These are phyloP conservation scores for Grammomys surdaster DNA, from an alignment of 2,113 vertebrate genomes.

Conservation along the genomic window DNA sequence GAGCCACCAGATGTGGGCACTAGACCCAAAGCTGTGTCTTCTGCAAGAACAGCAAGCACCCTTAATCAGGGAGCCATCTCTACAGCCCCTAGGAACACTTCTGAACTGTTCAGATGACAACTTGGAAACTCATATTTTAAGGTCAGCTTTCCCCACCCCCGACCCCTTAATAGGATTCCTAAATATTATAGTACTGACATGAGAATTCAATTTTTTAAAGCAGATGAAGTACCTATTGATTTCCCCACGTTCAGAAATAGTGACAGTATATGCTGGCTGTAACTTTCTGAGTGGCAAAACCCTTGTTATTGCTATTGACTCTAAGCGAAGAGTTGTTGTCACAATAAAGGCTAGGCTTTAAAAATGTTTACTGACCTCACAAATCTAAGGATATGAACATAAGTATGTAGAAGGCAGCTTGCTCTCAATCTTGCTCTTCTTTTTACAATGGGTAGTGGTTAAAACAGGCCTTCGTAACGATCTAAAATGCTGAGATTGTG, in stretches of 20 bases:
- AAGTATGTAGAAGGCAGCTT: neutral
- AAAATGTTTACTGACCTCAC: neutral
- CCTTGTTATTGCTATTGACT: neutral
- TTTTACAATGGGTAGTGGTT: too few species aligned
- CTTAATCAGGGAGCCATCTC: neutral
- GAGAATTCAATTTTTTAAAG: conserved; percentile 55
- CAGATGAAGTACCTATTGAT: conserved; percentile 26
- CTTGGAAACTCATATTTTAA: conserved; percentile 45
- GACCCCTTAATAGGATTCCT: neutral
- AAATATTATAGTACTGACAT: neutral
- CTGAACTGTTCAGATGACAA: neutral
- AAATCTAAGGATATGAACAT: neutral
- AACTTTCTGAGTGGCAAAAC: conserved; percentile 24
- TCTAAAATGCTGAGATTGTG: neutral
- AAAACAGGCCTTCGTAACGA: neutral
- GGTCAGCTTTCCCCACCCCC: neutral
- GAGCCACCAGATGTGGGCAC: neutral
- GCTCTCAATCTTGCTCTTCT: neutral
- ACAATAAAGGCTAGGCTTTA: conserved; percentile 20
- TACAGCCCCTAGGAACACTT: neutral
- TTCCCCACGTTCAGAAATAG: conserved; percentile 23
- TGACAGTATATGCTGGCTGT: neutral
- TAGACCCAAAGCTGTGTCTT: neutral
- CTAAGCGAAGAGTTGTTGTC: conserved; percentile 45
- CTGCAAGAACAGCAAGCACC: neutral